Conservation (phyloP, 2,888 invertebrate genomes). For the Anorthoa munda region DNA sequence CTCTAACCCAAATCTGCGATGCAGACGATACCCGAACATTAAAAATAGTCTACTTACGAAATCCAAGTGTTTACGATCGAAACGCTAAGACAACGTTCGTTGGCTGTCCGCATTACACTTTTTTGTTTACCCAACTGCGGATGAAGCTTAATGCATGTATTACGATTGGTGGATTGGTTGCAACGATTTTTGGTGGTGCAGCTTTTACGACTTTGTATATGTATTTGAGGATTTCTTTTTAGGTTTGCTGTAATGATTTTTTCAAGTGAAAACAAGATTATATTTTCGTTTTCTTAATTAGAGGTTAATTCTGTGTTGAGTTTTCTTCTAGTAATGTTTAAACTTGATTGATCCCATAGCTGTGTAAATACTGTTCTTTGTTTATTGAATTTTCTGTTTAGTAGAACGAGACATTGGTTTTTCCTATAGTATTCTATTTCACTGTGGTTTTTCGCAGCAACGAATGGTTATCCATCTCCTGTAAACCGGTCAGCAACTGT, state of each 20-base stretch:
- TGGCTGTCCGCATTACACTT: constrained; percentile 71
- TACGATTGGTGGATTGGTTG: constrained; percentile 18
- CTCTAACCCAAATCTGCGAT: constrained; percentile 36
- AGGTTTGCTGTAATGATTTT: neutral
- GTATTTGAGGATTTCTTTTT: constrained; percentile 11
- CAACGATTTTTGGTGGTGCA: constrained; percentile 1
- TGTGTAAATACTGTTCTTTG: neutral
- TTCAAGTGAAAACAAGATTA: neutral
- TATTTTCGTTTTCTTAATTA: neutral
- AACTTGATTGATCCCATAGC: neutral
- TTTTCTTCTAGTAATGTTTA: neutral
- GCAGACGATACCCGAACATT: constrained; percentile 57
- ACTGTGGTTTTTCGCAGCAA: neutral
- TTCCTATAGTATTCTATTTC: neutral
- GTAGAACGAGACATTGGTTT: neutral
- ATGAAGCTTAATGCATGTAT: constrained; percentile 17
- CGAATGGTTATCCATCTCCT: neutral
- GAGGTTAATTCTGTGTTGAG: neutral
- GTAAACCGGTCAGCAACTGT: too few species aligned
- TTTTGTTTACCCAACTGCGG: constrained; percentile 71
- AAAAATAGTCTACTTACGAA: constrained; percentile 74
- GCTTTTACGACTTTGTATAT: constrained; percentile 12
- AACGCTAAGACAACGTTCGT: constrained; percentile 62
- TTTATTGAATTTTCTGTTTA: too few species aligned
- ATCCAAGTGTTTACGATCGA: constrained; percentile 71